Percentiles rank a stretch among this genome's conserved stretches.
Evolutionary conservation across 2,888 invertebrate species (phyloP).

Genomic region (Papilio protenor): DNA sequence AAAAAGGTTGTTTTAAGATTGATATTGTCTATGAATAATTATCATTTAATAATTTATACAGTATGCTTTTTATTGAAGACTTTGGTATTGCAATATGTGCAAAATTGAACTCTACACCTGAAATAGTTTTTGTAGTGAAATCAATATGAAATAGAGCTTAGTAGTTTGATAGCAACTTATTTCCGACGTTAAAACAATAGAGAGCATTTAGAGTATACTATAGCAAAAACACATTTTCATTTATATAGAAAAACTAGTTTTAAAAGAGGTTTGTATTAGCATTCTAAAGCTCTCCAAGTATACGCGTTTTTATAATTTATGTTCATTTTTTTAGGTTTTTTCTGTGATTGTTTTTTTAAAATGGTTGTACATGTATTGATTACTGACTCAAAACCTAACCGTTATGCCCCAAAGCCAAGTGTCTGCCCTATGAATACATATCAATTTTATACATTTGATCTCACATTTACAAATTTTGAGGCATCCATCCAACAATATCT

Average conservation of each 20-base stretch:
- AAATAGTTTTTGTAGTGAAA: slow-evolving; percentile 3
- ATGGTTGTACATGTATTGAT: background rate
- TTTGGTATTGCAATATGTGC: background rate
- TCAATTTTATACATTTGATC: slow-evolving; percentile 75
- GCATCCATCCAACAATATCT: background rate
- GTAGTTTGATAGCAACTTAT: background rate
- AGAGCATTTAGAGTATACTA: background rate
- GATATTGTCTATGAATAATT: background rate
- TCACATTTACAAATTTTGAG: slow-evolving; percentile 49
- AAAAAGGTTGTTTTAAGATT: background rate
- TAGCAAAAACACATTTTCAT: background rate
- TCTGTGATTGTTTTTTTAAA: background rate
- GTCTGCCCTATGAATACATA: slow-evolving; percentile 69
- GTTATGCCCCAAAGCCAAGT: slow-evolving; percentile 49
- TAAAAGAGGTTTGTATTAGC: background rate
- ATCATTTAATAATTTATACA: background rate
- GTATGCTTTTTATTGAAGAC: background rate
- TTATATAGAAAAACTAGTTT: background rate
- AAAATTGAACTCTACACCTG: background rate
- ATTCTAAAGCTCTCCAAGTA: background rate
- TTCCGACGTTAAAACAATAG: background rate
- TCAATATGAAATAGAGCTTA: background rate
- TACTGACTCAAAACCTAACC: slow-evolving; percentile 48
- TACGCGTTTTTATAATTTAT: background rate
- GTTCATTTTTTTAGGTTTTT: background rate